Conservation (phyloP, 1,140 invertebrate genomes). For the Sogatella furcifera region DNA sequence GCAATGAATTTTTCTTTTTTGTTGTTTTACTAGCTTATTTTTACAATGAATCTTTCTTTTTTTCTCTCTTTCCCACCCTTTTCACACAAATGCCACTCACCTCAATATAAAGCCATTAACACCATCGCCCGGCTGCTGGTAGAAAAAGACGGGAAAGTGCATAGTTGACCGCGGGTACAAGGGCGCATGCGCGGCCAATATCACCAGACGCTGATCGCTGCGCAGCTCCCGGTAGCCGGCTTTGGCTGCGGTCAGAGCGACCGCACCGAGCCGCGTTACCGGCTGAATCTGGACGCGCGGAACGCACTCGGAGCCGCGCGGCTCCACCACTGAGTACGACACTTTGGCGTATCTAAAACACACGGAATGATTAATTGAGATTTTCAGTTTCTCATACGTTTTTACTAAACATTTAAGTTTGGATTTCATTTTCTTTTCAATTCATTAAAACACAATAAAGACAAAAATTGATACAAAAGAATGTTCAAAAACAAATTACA, state of each 20-base stretch:
- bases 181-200: conserved; percentile 78
- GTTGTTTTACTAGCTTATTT: too few relatives aligned
- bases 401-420: too few relatives aligned
- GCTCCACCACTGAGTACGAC: conserved; percentile 67
- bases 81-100: conserved; percentile 44
- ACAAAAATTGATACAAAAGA: too few relatives aligned
- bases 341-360: not conserved
- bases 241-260: conserved; percentile 62
- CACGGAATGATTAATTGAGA: too few relatives aligned
- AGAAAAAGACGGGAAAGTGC: conserved; percentile 77
- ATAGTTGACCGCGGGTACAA: conserved; percentile 79
- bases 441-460: too few relatives aligned
- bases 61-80: too few relatives aligned
- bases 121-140: conserved; percentile 40
- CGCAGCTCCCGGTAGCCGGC: conserved; percentile 70
- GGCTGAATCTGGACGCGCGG: conserved; percentile 67
- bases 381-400: too few relatives aligned
- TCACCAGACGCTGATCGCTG: conserved; percentile 62
- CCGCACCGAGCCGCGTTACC: conserved; percentile 53
- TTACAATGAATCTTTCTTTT: too few relatives aligned
- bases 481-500: too few relatives aligned
- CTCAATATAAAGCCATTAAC: conserved; percentile 72
- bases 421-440: too few relatives aligned
- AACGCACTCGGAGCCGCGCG: conserved; percentile 44
- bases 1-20: too few relatives aligned